Percentiles rank a stretch among this genome's conserved stretches.
Conservation (phyloP, 2,797 vertebrate species). For the Discoglossus pictus region DNA sequence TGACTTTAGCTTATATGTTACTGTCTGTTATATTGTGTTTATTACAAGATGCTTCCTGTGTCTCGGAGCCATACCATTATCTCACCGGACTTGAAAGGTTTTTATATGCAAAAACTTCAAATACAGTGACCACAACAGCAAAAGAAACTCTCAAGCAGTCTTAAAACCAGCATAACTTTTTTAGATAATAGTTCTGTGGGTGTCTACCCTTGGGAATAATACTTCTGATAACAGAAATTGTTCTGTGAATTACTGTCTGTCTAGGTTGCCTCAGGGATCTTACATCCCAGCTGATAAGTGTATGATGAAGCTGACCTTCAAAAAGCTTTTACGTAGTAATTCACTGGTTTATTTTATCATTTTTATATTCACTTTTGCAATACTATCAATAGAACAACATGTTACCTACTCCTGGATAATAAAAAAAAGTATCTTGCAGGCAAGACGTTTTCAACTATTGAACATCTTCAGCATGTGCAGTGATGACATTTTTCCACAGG, state of each 20-base stretch:
- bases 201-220: slow-evolving; percentile 58
- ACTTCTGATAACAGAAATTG: slow-evolving; percentile 52
- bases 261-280: slow-evolving; percentile 38
- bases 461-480: too few species aligned
- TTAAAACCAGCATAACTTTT: slow-evolving; percentile 55
- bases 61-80: slow-evolving; percentile 58
- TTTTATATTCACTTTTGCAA: too few species aligned
- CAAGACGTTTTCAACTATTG: too few species aligned
- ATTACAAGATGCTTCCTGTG: slow-evolving; percentile 65
- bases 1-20: slow-evolving; percentile 66
- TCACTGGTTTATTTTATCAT: too few species aligned
- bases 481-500: too few species aligned
- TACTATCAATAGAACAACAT: too few species aligned
- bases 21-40: slow-evolving; percentile 52
- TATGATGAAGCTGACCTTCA: neutral
- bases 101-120: slow-evolving; percentile 51
- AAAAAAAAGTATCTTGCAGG: too few species aligned
- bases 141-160: slow-evolving; percentile 47
- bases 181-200: slow-evolving; percentile 51
- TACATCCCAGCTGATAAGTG: slow-evolving; percentile 39
- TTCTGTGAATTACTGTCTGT: slow-evolving; percentile 50
- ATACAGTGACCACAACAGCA: slow-evolving; percentile 50
- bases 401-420: too few species aligned
- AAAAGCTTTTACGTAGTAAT: too few species aligned
- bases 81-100: slow-evolving; percentile 61